A percentile compares a stretch with the other conserved stretches of the same genome.
These are phyloP conservation scores for Lasiommata megera DNA, from an alignment of 2,888 invertebrate genomes.

Conservation along the genomic window DNA sequence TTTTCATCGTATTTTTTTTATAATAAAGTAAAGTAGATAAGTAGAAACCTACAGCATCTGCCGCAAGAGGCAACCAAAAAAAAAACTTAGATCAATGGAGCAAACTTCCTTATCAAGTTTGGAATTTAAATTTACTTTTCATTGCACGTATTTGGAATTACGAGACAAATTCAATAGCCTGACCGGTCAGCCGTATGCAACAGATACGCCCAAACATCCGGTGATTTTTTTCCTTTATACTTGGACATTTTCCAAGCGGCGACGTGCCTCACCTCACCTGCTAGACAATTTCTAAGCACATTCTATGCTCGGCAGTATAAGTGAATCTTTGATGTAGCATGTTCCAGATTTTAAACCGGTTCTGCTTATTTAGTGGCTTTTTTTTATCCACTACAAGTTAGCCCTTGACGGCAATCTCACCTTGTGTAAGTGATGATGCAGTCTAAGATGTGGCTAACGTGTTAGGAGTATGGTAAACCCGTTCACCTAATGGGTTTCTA, in stretches of 20 bases:
- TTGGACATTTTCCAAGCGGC: conserved; percentile 21
- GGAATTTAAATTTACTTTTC: not conserved
- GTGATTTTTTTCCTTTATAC: conserved; percentile 11
- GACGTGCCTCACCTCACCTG: conserved; percentile 7
- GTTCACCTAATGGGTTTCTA: too few relatives aligned
- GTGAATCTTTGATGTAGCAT: not conserved
- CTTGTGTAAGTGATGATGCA: too few relatives aligned
- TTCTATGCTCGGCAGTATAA: not conserved
- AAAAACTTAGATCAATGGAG: not conserved
- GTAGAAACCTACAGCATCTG: too few relatives aligned
- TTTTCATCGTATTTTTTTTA: too few relatives aligned
- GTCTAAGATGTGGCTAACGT: too few relatives aligned
- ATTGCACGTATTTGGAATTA: conserved; percentile 7
- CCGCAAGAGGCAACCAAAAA: not conserved
- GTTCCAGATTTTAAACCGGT: not conserved
- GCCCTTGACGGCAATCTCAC: too few relatives aligned
- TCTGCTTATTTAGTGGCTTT: not conserved
- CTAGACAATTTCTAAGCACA: not conserved
- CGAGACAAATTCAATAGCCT: conserved; percentile 13
- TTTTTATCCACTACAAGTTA: too few relatives aligned
- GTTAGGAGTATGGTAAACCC: too few relatives aligned
- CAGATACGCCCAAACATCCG: conserved; percentile 19
- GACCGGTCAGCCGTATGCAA: conserved; percentile 18
- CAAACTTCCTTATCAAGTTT: not conserved
- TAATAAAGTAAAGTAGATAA: too few relatives aligned